Evolutionary conservation across 2,888 invertebrate genomes (phyloP), one percentile per base, ranked within the genome.

Genomic region (Opisthograptis luteolata): DNA sequence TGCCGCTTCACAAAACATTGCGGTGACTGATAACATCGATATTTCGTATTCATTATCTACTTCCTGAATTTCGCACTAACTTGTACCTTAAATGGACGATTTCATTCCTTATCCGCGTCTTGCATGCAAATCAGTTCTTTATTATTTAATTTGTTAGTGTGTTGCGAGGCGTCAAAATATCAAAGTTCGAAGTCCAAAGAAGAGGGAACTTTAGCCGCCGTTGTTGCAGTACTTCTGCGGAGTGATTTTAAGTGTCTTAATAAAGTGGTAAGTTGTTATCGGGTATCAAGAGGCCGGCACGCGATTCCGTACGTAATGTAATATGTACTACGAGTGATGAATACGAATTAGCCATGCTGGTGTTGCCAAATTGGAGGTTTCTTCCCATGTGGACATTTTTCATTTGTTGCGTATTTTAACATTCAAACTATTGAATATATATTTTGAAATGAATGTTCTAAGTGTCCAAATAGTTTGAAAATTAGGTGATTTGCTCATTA

Each of bases 281-380:
- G 67, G 64, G 44, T 51, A 51, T 51, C 50, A 41, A 30, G 37
- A 43, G 53, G 72, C 69, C 65, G 68, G 79, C 84, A 84, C 82
- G 86, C 84, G 81, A 86, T 84, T 81, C 73, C 73, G 68, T 71
- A 66, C 73, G 86, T 84, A 85, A 86, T 79, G 81, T 83, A 82
- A 86, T 87, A 87, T 83, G 79, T 71, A 68, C 60, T 73, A 84
- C 84, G 76, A 60, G 73, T 73, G 76, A 76, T 83, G 87, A 78
- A 87, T 87, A 85, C 76, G 59, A 84, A 88, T 79, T 78, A 83
- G 76, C 58, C 60, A 56, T 79, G 75, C 56, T 76, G 77, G 76
- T 82, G 81, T 76, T 52, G 55, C 50, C 50, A 51, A 44, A 45
- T 34, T 34, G 5, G 1, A 19, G n/a, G 3, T 19, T 32, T 2